phyloP scores from a whole-genome alignment of 2,888 invertebrate genomes.

The Drosophila mulleri region DNA sequence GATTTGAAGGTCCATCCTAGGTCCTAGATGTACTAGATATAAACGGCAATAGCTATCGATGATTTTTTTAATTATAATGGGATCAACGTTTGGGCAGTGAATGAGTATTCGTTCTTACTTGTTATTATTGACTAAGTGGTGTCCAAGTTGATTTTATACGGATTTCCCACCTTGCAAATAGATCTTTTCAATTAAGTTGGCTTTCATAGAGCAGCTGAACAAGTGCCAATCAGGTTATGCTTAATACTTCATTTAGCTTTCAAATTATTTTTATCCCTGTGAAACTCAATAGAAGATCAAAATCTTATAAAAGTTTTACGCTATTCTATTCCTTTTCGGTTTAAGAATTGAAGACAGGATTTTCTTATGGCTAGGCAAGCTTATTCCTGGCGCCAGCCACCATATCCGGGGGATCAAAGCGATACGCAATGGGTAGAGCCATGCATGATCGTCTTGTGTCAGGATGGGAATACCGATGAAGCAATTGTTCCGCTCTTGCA shows the following conservation, averaged over 20 bases:
- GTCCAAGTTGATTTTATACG: no score
- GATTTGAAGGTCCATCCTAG: no score
- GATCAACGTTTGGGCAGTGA: no score
- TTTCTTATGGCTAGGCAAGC: constrained; percentile 19
- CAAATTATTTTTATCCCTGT: not conserved
- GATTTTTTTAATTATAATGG: no score
- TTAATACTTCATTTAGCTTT: not conserved
- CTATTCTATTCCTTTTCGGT: not conserved
- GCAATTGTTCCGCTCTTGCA: constrained; percentile 50
- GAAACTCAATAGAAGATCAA: constrained; percentile 13
- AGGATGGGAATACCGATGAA: constrained; percentile 35
- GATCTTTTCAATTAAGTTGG: no score
- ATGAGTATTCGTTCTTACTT: no score
- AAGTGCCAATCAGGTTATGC: no score
- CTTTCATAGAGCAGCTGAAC: not conserved
- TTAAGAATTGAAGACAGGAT: not conserved
- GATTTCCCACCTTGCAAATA: no score
- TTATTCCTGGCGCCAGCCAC: constrained; percentile 63
- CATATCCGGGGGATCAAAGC: constrained; percentile 53
- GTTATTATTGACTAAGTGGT: no score
- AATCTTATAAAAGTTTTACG: not conserved
- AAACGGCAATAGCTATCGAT: no score
- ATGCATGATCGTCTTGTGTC: constrained; percentile 49
- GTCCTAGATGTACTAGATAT: no score
- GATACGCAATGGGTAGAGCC: constrained; percentile 59